These are phyloP conservation scores for Lasiurus cinereus DNA, from an alignment of 2,113 vertebrate species.

Conservation along the genomic window DNA sequence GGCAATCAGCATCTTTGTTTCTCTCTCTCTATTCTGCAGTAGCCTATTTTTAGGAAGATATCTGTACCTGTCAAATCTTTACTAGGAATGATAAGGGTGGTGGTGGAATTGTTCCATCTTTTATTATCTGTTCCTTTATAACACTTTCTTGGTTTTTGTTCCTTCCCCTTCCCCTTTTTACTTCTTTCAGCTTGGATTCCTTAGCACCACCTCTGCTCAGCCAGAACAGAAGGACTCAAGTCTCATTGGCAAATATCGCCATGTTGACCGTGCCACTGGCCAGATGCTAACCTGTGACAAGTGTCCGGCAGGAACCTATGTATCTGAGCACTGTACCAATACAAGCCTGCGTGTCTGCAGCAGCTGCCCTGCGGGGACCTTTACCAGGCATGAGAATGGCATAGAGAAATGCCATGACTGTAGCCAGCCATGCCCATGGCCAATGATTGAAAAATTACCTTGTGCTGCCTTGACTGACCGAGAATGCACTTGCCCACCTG, in stretches of 20 bases:
- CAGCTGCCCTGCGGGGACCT: conserved; percentile 91
- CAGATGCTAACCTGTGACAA: conserved; percentile 94
- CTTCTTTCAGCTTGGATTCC: conserved; percentile 90
- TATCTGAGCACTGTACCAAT: conserved; percentile 93
- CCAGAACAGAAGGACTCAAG: conserved; percentile 85
- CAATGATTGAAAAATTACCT: conserved; percentile 91
- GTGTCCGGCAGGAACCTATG: conserved; percentile 96
- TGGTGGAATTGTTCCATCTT: not conserved
- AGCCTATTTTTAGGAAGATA: not conserved
- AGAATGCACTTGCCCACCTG: conserved; percentile 92
- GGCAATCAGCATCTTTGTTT: not conserved
- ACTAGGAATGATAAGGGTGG: not conserved
- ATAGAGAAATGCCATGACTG: conserved; percentile 95
- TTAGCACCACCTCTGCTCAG: conserved; percentile 88
- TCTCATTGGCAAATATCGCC: conserved; percentile 92
- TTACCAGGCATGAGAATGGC: conserved; percentile 95
- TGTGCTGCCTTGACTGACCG: conserved; percentile 94
- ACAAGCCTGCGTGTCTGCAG: conserved; percentile 93
- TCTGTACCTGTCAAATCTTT: not conserved
- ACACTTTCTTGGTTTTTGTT: conserved; percentile 50
- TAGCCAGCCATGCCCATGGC: conserved; percentile 88
- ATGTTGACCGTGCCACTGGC: conserved; percentile 90
- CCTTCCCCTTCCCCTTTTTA: not conserved
- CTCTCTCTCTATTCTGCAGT: not conserved
- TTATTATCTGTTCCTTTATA: not conserved